These are phyloP conservation scores for Sebastes steindachneri DNA, from an alignment of 2,797 vertebrate species.

Conservation along the genomic window DNA sequence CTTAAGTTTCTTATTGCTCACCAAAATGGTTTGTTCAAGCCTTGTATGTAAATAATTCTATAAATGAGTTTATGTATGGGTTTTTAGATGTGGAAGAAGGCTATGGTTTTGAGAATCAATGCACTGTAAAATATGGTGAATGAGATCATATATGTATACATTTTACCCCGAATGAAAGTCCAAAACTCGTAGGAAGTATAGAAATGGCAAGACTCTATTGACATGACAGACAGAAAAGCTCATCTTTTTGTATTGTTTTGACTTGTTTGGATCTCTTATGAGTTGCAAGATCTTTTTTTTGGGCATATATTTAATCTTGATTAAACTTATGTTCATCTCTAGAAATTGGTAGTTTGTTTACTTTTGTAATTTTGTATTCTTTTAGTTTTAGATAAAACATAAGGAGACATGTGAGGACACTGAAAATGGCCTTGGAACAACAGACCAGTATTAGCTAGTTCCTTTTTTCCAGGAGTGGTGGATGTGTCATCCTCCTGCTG, in stretches of 20 bases:
- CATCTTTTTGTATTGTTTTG: slow-evolving; percentile 78
- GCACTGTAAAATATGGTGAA: slow-evolving; percentile 75
- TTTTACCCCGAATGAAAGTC: slow-evolving; percentile 70
- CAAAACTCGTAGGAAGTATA: slow-evolving; percentile 57
- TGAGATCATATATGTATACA: slow-evolving; percentile 60
- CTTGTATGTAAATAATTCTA: slow-evolving; percentile 82
- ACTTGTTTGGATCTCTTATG: slow-evolving; percentile 73
- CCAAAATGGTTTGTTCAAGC: slow-evolving; percentile 61
- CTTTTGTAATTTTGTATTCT: neutral
- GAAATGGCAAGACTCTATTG: slow-evolving; percentile 56
- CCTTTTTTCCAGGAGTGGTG: slow-evolving; percentile 31
- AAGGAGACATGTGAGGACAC: neutral
- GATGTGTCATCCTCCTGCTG: slow-evolving; percentile 32
- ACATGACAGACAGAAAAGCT: slow-evolving; percentile 61
- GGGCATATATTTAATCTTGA: slow-evolving; percentile 86
- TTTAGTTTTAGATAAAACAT: neutral
- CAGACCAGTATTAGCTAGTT: slow-evolving; percentile 10
- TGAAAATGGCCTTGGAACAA: neutral
- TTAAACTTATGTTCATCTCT: slow-evolving; percentile 86
- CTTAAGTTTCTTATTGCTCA: slow-evolving; percentile 43
- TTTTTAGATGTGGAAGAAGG: slow-evolving; percentile 66
- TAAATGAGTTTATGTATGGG: slow-evolving; percentile 74
- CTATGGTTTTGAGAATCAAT: slow-evolving; percentile 66
- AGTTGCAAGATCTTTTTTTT: slow-evolving; percentile 76
- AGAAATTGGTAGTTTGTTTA: slow-evolving; percentile 27